These are phyloP conservation scores for Athalia rosae DNA, from an alignment of 2,888 invertebrate species.

Conservation along the genomic window DNA sequence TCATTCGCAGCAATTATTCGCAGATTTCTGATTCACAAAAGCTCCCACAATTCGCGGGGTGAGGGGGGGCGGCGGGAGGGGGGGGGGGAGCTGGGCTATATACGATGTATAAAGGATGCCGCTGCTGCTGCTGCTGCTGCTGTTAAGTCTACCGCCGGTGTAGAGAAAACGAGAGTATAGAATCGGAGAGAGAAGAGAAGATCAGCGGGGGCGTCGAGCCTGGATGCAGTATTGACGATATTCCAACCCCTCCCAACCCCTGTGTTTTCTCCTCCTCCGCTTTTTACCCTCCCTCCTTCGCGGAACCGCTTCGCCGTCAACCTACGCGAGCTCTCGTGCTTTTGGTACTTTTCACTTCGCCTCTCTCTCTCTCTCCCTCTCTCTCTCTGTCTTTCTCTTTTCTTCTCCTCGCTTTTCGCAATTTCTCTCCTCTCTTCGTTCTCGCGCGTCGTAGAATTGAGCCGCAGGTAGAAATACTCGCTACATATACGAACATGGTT, in stretches of 20 bases:
- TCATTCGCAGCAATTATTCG: conserved; percentile 40
- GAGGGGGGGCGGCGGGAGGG: neutral
- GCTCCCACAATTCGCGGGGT: neutral
- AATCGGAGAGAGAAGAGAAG: conserved; percentile 46
- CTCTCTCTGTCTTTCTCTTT: conserved; percentile 29
- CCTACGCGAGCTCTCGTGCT: conserved; percentile 15
- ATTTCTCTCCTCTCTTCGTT: conserved; percentile 26
- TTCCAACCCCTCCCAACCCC: conserved; percentile 48
- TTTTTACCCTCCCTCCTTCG: neutral
- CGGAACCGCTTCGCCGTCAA: conserved; percentile 46
- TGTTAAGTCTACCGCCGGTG: neutral
- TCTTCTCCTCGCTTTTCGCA: neutral
- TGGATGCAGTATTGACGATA: conserved; percentile 67
- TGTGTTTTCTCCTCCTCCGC: conserved; percentile 20
- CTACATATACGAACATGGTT: neutral
- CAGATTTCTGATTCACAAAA: conserved; percentile 41
- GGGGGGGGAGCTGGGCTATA: neutral
- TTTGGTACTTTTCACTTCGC: conserved; percentile 12
- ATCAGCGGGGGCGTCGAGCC: conserved; percentile 50
- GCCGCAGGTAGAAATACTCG: too few relatives aligned
- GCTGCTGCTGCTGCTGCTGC: neutral
- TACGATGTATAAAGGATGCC: neutral
- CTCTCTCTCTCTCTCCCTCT: neutral
- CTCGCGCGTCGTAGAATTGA: conserved; percentile 2
- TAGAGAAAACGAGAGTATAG: conserved; percentile 5